Evolutionary conservation across 2,113 vertebrate species (phyloP).

Genomic region (Callorhinus ursinus): DNA sequence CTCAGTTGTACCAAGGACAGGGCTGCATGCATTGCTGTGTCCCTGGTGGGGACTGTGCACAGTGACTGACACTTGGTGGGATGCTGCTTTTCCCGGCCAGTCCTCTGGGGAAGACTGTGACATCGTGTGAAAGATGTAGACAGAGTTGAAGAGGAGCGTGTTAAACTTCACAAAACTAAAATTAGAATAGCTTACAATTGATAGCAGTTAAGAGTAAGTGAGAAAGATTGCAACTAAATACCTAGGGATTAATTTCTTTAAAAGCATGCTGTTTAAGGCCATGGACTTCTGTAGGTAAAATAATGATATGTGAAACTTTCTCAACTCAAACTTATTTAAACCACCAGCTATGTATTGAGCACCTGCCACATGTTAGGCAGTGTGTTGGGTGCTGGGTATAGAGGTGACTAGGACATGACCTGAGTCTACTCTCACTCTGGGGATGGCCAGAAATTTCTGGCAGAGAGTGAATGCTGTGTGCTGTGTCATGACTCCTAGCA

Average conservation of each 20-base stretch:
- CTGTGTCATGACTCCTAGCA: background rate
- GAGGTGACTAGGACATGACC: background rate
- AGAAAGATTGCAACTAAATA: slow-evolving; percentile 55
- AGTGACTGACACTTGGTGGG: slow-evolving; percentile 49
- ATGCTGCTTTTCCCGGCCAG: background rate
- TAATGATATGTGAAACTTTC: slow-evolving; percentile 50
- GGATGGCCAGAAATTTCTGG: background rate
- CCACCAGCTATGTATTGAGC: background rate
- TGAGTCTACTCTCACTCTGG: background rate
- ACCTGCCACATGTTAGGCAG: background rate
- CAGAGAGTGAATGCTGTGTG: background rate
- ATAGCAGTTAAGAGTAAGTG: slow-evolving; percentile 62
- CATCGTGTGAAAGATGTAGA: slow-evolving; percentile 36
- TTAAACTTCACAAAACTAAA: slow-evolving; percentile 68
- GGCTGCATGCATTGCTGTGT: background rate
- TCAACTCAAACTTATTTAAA: slow-evolving; percentile 36
- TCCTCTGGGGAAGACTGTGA: slow-evolving; percentile 48
- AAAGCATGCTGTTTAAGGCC: slow-evolving; percentile 69
- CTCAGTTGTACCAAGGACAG: background rate
- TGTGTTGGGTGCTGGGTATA: background rate
- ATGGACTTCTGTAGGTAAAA: slow-evolving; percentile 51
- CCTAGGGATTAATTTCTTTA: slow-evolving; percentile 68
- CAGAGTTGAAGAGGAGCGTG: slow-evolving; percentile 45
- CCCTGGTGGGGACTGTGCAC: background rate
- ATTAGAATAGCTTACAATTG: slow-evolving; percentile 65